Evolutionary conservation across 2,797 vertebrate species (phyloP).

Genomic region (Enteromius viviparus): DNA sequence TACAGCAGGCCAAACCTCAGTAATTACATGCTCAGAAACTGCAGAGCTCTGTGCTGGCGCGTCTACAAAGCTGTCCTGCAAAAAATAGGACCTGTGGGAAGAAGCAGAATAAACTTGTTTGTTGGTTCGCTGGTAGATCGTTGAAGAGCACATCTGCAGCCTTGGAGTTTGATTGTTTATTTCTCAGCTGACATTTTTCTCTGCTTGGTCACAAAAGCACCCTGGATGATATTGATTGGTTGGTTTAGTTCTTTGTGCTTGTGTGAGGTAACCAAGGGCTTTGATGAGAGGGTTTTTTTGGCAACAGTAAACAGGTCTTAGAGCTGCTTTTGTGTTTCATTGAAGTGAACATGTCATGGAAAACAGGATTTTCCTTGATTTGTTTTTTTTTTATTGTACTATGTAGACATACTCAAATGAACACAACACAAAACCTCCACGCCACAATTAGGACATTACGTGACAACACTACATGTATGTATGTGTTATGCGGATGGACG

Average conservation of each 20-base stretch:
- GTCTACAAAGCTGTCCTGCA: slow-evolving; percentile 71
- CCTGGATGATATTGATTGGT: slow-evolving; percentile 22
- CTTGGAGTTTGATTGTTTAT: slow-evolving; percentile 37
- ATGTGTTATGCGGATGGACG: too few species aligned
- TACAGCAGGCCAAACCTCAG: slow-evolving; percentile 68
- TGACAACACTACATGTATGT: too few species aligned
- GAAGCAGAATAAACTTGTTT: slow-evolving; percentile 52
- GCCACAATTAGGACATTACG: background rate
- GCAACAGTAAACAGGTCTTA: slow-evolving; percentile 72
- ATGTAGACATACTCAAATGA: background rate
- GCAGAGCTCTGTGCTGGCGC: slow-evolving; percentile 70
- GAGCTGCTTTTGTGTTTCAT: slow-evolving; percentile 71
- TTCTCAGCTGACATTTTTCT: slow-evolving; percentile 22
- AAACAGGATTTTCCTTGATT: slow-evolving; percentile 35
- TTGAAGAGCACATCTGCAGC: slow-evolving; percentile 34
- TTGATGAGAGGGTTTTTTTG: slow-evolving; percentile 69
- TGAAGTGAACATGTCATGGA: slow-evolving; percentile 56
- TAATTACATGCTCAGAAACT: slow-evolving; percentile 78
- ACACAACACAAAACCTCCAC: background rate
- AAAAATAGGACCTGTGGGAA: slow-evolving; percentile 61
- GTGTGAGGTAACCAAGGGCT: slow-evolving; percentile 12
- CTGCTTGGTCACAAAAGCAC: slow-evolving; percentile 20
- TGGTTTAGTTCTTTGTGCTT: background rate
- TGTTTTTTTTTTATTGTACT: slow-evolving; percentile 30
- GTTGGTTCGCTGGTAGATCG: slow-evolving; percentile 27